Percentiles rank a stretch among this genome's conserved stretches.
phyloP scores from a whole-genome alignment of 2,797 vertebrate species.

The Moxostoma hubbsi region DNA sequence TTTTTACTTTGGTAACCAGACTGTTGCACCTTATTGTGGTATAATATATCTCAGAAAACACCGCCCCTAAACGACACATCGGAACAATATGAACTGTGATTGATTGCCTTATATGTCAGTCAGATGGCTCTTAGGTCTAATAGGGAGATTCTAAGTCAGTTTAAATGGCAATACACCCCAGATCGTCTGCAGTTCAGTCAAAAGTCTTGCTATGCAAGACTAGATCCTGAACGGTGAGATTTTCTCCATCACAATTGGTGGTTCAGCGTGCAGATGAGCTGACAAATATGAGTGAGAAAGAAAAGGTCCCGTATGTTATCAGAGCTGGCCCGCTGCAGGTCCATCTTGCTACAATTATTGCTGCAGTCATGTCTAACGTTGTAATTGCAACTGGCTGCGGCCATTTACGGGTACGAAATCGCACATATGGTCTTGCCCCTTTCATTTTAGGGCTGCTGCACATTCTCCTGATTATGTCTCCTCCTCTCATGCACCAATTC shows the following conservation, averaged over 20 bases:
- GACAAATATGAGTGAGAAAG: slow-evolving; percentile 47
- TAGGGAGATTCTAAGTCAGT: too few relatives aligned
- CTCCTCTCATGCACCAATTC: slow-evolving; percentile 29
- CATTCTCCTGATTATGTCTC: slow-evolving; percentile 43
- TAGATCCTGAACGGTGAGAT: slow-evolving; percentile 33
- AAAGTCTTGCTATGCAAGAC: too few relatives aligned
- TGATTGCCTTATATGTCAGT: too few relatives aligned
- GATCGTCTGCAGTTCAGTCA: too few relatives aligned
- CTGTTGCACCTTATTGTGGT: too few relatives aligned
- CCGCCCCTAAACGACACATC: too few relatives aligned
- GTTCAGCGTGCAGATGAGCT: slow-evolving; percentile 51
- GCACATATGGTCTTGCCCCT: slow-evolving; percentile 51
- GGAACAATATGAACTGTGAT: too few relatives aligned
- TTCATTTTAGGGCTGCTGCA: slow-evolving; percentile 38
- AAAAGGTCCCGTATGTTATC: slow-evolving; percentile 17
- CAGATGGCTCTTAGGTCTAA: too few relatives aligned
- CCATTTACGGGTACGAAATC: slow-evolving; percentile 59
- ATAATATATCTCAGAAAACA: too few relatives aligned
- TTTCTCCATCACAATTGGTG: slow-evolving; percentile 33
- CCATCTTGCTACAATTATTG: slow-evolving; percentile 60
- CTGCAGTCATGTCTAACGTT: slow-evolving; percentile 51
- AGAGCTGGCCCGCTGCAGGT: slow-evolving; percentile 49
- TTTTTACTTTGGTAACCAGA: too few relatives aligned
- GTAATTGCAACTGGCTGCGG: slow-evolving; percentile 54
- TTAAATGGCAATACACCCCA: too few relatives aligned